Conservation (phyloP, 2,888 invertebrate genomes). For the Cantharis lateralis region DNA sequence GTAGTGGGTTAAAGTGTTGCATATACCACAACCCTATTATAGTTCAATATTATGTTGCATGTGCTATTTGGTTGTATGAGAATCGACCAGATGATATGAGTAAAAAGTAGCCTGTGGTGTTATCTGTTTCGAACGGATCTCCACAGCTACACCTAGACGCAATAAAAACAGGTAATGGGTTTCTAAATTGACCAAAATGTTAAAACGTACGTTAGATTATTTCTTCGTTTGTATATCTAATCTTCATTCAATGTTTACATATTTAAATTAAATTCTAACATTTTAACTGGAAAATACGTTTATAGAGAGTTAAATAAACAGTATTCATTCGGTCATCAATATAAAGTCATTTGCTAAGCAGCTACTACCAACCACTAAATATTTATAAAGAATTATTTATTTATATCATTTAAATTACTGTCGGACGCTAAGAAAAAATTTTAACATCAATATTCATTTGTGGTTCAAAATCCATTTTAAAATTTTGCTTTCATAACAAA, state of each 20-base stretch:
- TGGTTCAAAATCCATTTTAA: too few relatives aligned
- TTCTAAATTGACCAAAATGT: conserved; percentile 43
- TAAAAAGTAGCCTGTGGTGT: conserved; percentile 47
- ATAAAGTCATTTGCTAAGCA: neutral
- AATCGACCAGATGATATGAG: conserved; percentile 43
- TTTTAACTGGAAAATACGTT: neutral
- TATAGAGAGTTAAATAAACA: neutral
- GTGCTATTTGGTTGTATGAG: conserved; percentile 24
- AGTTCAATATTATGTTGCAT: conserved; percentile 27
- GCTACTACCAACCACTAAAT: neutral
- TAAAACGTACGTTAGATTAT: conserved; percentile 4
- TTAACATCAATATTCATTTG: neutral
- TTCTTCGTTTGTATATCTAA: conserved; percentile 7
- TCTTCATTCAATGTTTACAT: conserved; percentile 14
- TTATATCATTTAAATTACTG: neutral
- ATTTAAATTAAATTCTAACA: conserved; percentile 17
- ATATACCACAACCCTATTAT: conserved; percentile 22
- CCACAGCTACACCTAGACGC: conserved; percentile 45
- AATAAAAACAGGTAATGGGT: conserved; percentile 50
- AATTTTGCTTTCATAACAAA: too few relatives aligned
- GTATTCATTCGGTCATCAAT: neutral
- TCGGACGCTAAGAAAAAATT: neutral
- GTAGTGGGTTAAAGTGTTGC: conserved; percentile 20
- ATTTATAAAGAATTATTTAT: neutral
- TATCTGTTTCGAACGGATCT: conserved; percentile 42